These are phyloP conservation scores for Cantharis lateralis DNA, from an alignment of 2,888 invertebrate species.

Conservation along the genomic window DNA sequence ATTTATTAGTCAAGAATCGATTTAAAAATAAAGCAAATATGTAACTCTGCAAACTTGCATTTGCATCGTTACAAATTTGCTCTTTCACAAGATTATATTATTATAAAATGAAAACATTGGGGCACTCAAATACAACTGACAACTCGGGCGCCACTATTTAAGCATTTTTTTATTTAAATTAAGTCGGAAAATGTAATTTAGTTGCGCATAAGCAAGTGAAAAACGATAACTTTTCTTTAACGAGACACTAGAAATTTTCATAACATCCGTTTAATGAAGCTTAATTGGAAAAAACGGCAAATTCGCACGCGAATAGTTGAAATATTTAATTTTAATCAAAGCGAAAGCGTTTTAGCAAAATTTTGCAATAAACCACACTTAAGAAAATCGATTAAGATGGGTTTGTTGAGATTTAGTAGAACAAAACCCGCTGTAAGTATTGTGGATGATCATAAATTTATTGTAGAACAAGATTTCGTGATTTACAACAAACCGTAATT, in stretches of 20 bases:
- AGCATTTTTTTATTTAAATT: neutral
- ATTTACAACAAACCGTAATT: conserved; percentile 7
- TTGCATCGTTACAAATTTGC: no score
- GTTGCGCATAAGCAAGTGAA: neutral
- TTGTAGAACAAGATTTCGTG: neutral
- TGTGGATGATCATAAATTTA: conserved; percentile 8
- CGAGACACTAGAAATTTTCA: neutral
- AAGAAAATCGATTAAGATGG: neutral
- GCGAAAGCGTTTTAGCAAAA: neutral
- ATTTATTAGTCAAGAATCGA: no score
- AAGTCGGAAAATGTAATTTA: neutral
- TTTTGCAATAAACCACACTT: neutral
- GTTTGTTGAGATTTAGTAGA: neutral
- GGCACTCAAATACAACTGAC: neutral
- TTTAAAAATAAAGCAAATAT: no score
- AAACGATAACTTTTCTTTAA: neutral
- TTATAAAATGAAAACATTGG: no score
- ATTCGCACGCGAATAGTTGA: neutral
- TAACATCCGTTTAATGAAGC: neutral
- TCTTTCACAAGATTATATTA: no score
- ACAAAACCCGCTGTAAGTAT: conserved; percentile 8
- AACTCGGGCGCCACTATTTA: neutral
- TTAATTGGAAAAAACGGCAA: no score
- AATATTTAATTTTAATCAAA: neutral
- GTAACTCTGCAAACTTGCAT: no score